Percentiles rank a stretch among this genome's conserved stretches.
Evolutionary conservation across 2,888 invertebrate species (phyloP).

Genomic region (Loripinus fragilis): DNA sequence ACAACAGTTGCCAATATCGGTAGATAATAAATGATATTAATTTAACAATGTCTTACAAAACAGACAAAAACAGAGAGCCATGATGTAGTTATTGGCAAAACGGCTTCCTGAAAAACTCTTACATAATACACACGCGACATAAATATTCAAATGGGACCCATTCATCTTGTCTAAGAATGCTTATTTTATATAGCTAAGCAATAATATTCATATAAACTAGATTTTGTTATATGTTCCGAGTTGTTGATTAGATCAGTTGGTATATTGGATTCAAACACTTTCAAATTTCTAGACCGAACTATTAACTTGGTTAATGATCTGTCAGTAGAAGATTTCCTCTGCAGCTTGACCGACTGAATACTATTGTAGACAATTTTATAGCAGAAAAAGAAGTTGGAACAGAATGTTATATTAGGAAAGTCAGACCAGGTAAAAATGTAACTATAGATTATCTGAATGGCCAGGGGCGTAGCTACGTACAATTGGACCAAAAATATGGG

Average conservation of each 20-base stretch:
- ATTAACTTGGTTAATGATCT: not conserved
- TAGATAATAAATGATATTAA: too few species aligned
- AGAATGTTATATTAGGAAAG: too few species aligned
- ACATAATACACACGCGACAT: not conserved
- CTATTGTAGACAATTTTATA: not conserved
- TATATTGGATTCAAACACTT: not conserved
- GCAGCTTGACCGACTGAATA: not conserved
- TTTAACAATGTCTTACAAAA: too few species aligned
- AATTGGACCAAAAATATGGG: too few species aligned
- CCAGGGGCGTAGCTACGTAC: too few species aligned
- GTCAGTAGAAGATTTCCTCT: constrained; percentile 1
- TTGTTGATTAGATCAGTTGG: constrained; percentile 1
- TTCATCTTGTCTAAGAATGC: not conserved
- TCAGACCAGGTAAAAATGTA: too few species aligned
- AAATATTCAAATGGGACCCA: not conserved
- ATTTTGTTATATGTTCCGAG: not conserved
- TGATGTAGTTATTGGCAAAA: too few species aligned
- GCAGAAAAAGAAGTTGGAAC: too few species aligned
- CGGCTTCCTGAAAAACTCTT: not conserved
- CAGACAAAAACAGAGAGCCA: too few species aligned
- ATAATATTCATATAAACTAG: constrained; percentile 2
- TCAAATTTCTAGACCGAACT: not conserved
- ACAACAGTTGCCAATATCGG: too few species aligned
- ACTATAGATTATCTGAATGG: too few species aligned
- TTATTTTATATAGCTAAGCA: not conserved